Percentiles rank a stretch among this genome's conserved stretches.
Evolutionary conservation across 2,113 vertebrate genomes (phyloP).

Genomic region (Leucopternis melanops): DNA sequence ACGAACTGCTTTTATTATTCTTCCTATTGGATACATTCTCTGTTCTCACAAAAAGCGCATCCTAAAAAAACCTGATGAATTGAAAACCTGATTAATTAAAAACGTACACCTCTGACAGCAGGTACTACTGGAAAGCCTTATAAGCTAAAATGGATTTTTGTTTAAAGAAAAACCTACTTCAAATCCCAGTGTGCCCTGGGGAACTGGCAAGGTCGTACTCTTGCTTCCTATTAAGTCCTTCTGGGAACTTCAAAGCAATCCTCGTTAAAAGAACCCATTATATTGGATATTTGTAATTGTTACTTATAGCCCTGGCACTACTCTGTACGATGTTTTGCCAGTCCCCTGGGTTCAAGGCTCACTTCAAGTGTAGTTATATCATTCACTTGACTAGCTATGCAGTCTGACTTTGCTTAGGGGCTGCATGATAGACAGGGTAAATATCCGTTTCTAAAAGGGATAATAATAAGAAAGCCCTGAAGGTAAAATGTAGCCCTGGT

Average conservation of each 20-base stretch:
- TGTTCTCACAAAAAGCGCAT: neutral
- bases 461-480: neutral
- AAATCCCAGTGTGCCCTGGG: neutral
- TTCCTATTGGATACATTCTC: neutral
- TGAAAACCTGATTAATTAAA: neutral
- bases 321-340: neutral
- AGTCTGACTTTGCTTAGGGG: neutral
- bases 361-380: neutral
- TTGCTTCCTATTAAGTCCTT: neutral
- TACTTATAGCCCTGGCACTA: neutral
- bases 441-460: neutral
- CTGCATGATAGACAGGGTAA: neutral
- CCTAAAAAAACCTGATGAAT: neutral
- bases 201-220: neutral
- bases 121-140: neutral
- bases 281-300: neutral
- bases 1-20: neutral
- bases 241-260: constrained; percentile 10
- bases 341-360: neutral
- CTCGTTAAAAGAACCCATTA: neutral
- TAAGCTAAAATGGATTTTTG: neutral
- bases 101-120: neutral
- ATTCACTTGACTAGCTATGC: neutral
- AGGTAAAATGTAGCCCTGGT: neutral
- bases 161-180: neutral